Base-by-base conservation (phyloP, 2,888 invertebrate species). In the Scaptomyza reducta region DNA sequence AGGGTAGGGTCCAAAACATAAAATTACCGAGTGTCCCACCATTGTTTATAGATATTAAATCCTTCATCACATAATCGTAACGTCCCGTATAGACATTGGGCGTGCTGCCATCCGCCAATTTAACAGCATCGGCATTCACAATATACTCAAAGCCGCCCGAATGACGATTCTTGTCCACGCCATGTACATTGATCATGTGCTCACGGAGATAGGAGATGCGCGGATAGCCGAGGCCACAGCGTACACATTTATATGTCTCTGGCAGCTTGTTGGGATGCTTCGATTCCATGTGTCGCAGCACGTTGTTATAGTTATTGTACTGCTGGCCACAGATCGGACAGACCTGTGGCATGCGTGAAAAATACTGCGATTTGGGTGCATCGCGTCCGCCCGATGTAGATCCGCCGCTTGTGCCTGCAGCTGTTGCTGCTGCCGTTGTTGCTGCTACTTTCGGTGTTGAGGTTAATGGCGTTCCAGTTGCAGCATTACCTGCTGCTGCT, bases 251-350 rank as follows among this genome's bases (percentile, higher is more conserved):
- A 74, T 92, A 92, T 0, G 91, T 91, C 59, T 91, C 90, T 10
- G 92, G 92, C 67, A 92, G 71, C 67, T 92, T 92, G 65, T 92
- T 91, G 0, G 92, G 92, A 88, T 92, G 92, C 67, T 92, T 92
- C 2, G 91, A 90, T 73, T 92, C 92, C 92, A 92, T 92, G 64
- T 92, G 92, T 0, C 92, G 89, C 50, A 92, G 72, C 22, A 92
- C 92, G 70, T 92, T 92, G 70, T 92, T 92, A 55, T 92, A 92
- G 70, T 92, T 92, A 55, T 92, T 92, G 66, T 92, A 92, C 63
- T 91, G 91, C 57, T 91, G 91, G 0, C 91, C 91, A 61, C 92
- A 92, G 55, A 92, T 91, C 13, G 90, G 91, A 53, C 92, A 92
- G 22, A 90, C 91, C 64, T 92, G 92, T 1, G 92, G 92, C 87